Conservation (phyloP, 2,888 invertebrate species). For the Thecocarcelia acutangulata region DNA sequence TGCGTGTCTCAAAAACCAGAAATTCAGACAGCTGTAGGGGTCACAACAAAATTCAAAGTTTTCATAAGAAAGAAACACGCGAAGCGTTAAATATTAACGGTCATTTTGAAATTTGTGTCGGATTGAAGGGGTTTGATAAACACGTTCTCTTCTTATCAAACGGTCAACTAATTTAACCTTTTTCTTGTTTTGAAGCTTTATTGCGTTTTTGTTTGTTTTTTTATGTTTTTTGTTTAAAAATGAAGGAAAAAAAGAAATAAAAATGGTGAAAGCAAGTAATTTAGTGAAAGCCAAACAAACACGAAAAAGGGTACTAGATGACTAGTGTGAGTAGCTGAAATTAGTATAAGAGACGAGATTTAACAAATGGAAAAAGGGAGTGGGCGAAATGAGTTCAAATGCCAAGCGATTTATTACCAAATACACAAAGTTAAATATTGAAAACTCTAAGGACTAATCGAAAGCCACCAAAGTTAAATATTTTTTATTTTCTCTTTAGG, state of each 20-base stretch:
- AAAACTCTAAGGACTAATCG: conserved; percentile 1
- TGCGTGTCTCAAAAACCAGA: conserved; percentile 51
- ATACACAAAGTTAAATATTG: neutral
- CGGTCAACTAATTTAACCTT: conserved; percentile 60
- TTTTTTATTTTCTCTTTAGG: conserved; percentile 4
- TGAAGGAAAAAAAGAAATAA: conserved; percentile 17
- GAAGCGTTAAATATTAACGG: conserved; percentile 59
- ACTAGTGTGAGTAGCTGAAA: conserved; percentile 26
- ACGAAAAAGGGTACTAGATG: conserved; percentile 48
- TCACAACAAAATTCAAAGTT: conserved; percentile 65
- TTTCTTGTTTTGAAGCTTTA: conserved; percentile 37
- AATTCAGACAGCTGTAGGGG: conserved; percentile 44
- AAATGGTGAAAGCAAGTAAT: conserved; percentile 44
- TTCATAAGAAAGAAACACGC: conserved; percentile 61
- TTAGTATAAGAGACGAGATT: conserved; percentile 41
- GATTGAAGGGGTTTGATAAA: conserved; percentile 64
- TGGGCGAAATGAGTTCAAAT: conserved; percentile 42
- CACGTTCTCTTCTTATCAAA: neutral
- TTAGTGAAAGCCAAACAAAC: conserved; percentile 28
- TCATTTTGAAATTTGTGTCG: neutral
- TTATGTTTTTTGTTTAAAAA: neutral
- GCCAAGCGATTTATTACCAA: conserved; percentile 26
- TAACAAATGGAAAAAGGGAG: conserved; percentile 3
- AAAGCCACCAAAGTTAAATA: neutral
- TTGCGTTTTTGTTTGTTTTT: conserved; percentile 16